Base-by-base conservation (phyloP, 2,113 vertebrate species). In the Rousettus leschenaultii region DNA sequence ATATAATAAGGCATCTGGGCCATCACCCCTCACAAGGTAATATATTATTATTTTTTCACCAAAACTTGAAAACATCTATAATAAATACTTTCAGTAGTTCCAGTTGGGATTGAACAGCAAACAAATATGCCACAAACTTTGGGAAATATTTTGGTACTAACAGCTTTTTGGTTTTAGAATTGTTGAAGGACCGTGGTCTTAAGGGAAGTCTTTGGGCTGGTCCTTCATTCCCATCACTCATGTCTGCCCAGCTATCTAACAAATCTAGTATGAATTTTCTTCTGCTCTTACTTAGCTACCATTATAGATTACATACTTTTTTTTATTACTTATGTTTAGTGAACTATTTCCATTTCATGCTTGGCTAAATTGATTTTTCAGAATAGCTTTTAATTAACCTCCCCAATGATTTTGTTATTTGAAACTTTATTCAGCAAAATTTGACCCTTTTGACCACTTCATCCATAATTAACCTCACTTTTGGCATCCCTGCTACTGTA, bases 311-410 rank as follows among this genome's bases (percentile, higher is more conserved):
- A 59, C 4, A 24, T 26, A 33, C 7, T 45, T 63, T 71, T 53
- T 53, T 61, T 66, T 51, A 70, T 53, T 51, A 63, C 43, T 38
- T 79, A 33, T 10, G 65, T 88, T 71, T 95, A 86, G 55, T 68
- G 26, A 43, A 87, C 35, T 61, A 7, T 66, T 94, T 84, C 48
- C 15, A 38, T 74, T 35, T 26, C 21, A 70, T 87, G 26, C 43
- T 91, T 45, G 6, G 14, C 13, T 79, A 79, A 92, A 84, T 90
- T 78, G 77, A 70, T 88, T 87, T 92, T 92, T 90, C 4, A 84
- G 83, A 71, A 43, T 84, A 84, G 63, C 51, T 94, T 89, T 68
- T 85, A 75, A 93, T 93, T 95, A 96, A 61, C 40, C 38, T 73
- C 66, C 26, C 40, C 33, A 70, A 38, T 75, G 26, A 92, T 87